A percentile compares a stretch with the other conserved stretches of the same genome.
Conservation (phyloP, 2,113 vertebrate species). For the Mola mola region DNA sequence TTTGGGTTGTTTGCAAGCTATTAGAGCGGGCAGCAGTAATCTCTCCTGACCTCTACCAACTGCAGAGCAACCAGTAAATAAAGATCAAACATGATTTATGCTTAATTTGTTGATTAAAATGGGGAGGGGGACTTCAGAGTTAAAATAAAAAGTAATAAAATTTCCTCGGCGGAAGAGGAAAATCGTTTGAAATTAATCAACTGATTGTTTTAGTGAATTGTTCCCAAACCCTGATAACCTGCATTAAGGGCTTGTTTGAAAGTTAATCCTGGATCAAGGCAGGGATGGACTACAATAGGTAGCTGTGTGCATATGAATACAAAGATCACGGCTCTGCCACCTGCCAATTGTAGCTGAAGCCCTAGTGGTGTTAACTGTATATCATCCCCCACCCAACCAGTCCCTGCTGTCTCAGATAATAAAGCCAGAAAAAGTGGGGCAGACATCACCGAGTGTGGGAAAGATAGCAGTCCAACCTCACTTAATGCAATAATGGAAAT, state of each 20-base stretch:
- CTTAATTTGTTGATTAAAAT: conserved; percentile 87
- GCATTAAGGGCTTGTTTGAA: conserved; percentile 78
- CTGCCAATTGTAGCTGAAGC: conserved; percentile 68
- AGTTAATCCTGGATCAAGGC: conserved; percentile 84
- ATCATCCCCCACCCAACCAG: background rate
- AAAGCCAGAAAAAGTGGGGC: conserved; percentile 54
- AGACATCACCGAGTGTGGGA: conserved; percentile 36
- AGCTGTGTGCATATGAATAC: conserved; percentile 63
- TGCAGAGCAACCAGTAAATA: conserved; percentile 79
- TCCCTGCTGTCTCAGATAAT: conserved; percentile 36
- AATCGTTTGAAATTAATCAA: conserved; percentile 85
- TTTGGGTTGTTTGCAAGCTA: conserved; percentile 60
- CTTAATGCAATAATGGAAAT: conserved; percentile 58
- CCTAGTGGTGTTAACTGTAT: conserved; percentile 33
- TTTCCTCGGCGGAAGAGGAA: conserved; percentile 72
- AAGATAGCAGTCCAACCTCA: conserved; percentile 25
- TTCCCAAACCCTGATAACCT: conserved; percentile 76
- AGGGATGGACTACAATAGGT: conserved; percentile 68
- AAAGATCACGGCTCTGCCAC: conserved; percentile 74
- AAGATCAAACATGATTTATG: conserved; percentile 83
- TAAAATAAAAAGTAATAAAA: conserved; percentile 79
- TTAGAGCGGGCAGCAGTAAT: conserved; percentile 72
- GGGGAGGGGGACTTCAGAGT: conserved; percentile 59
- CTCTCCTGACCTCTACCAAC: conserved; percentile 79
- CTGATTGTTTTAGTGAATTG: conserved; percentile 83